Percentiles rank a stretch among this genome's conserved stretches.
These are phyloP conservation scores for Epinephelus lanceolatus DNA, from an alignment of 2,113 vertebrate species.

Conservation along the genomic window DNA sequence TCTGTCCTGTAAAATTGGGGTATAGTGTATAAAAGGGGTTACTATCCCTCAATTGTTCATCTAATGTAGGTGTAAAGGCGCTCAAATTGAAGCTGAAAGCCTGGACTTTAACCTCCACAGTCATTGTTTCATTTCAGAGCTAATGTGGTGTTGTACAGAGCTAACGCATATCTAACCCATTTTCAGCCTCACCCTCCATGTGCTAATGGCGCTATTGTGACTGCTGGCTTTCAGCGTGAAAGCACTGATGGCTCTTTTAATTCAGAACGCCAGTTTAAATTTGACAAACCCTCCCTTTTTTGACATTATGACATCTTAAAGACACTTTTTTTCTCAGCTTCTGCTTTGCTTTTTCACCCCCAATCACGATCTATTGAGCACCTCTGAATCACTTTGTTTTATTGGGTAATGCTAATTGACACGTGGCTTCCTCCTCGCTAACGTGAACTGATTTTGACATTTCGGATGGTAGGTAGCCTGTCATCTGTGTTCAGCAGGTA, in stretches of 20 bases:
- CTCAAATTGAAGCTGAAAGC: conserved; percentile 4
- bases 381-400: conserved; percentile 1
- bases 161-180: conserved; percentile 11
- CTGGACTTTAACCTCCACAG: conserved; percentile 23
- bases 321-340: neutral
- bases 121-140: conserved; percentile 6
- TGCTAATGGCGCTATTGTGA: conserved; percentile 22
- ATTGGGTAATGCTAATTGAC: conserved; percentile 18
- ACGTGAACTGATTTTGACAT: conserved; percentile 14
- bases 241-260: conserved; percentile 13
- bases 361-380: conserved; percentile 20
- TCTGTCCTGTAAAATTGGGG: neutral
- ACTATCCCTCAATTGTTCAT: neutral
- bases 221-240: conserved; percentile 13
- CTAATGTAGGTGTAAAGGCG: conserved; percentile 1
- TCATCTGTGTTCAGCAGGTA: conserved; percentile 44
- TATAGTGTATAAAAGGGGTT: neutral
- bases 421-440: neutral
- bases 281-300: conserved; percentile 10
- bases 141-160: neutral
- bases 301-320: conserved; percentile 7
- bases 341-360: neutral
- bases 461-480: conserved; percentile 7
- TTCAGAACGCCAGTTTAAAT: conserved; percentile 28
- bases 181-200: conserved; percentile 10